Evolutionary conservation across 2,113 vertebrate genomes (phyloP).

Genomic region (Percina caprodes): DNA sequence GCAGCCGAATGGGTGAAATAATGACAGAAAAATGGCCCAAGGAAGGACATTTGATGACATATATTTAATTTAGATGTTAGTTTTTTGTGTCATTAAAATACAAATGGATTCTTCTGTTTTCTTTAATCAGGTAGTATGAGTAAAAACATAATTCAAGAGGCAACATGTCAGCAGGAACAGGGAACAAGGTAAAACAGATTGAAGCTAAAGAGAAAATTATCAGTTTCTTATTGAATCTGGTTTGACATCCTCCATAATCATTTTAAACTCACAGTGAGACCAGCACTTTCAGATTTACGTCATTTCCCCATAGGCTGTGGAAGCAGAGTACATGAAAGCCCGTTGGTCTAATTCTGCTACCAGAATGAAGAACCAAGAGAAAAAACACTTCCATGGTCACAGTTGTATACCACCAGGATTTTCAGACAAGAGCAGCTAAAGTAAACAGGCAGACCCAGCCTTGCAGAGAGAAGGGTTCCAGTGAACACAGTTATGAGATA

Average conservation of each 20-base stretch:
- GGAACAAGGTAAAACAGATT: constrained; percentile 34
- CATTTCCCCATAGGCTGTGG: constrained; percentile 30
- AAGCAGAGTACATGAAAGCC: constrained; percentile 60
- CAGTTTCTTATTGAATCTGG: constrained; percentile 38
- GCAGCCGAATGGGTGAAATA: constrained; percentile 7
- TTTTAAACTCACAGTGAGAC: constrained; percentile 40
- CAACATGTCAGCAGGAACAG: constrained; percentile 7
- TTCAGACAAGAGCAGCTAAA: neutral
- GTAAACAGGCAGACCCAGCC: neutral
- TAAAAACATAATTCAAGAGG: constrained; percentile 7
- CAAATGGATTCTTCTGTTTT: neutral
- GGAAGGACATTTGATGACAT: neutral
- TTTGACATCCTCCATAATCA: constrained; percentile 50
- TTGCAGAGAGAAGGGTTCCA: constrained; percentile 11
- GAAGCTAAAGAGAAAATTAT: constrained; percentile 38
- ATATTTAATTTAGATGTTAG: neutral
- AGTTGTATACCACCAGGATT: constrained; percentile 49
- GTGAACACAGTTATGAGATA: constrained; percentile 17
- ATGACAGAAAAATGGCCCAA: neutral
- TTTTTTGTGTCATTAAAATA: neutral
- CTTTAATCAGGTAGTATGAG: constrained; percentile 20
- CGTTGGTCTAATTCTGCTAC: constrained; percentile 60
- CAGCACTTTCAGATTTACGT: constrained; percentile 40
- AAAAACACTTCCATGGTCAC: constrained; percentile 34
- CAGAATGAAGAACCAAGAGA: constrained; percentile 9